These are phyloP conservation scores for Sparus aurata DNA, from an alignment of 2,797 vertebrate species.

Conservation along the genomic window DNA sequence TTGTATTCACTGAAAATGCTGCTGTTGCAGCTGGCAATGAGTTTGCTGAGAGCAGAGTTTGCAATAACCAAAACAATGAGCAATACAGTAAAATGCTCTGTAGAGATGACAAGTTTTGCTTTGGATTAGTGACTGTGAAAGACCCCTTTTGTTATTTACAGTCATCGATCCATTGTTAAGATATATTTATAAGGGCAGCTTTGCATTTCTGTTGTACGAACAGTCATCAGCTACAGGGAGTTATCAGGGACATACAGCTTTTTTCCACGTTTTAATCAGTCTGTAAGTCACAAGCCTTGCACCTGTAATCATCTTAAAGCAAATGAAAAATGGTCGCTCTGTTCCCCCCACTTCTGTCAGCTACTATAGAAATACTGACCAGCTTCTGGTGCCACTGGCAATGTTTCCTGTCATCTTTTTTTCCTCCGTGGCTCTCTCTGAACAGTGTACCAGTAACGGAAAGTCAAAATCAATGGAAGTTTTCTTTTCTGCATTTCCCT, in stretches of 20 bases:
- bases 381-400: neutral
- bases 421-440: neutral
- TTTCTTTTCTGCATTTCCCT: conserved; percentile 29
- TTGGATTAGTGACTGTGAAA: no score
- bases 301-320: neutral
- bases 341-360: neutral
- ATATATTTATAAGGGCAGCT: neutral
- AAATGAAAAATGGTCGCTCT: neutral
- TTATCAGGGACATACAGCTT: neutral
- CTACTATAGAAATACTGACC: neutral
- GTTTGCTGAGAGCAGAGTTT: no score
- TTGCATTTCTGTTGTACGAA: neutral
- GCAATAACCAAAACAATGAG: no score
- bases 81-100: no score
- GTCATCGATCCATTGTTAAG: no score
- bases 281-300: neutral
- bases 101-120: no score
- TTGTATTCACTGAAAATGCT: no score
- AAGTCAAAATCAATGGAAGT: conserved; percentile 13
- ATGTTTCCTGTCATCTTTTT: conserved; percentile 3
- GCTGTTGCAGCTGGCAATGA: no score
- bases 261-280: neutral
- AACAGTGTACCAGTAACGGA: conserved; percentile 2
- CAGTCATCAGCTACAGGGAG: neutral
- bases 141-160: no score